phyloP scores from a whole-genome alignment of 2,888 invertebrate genomes.

The Tolmerus cingulatus region DNA sequence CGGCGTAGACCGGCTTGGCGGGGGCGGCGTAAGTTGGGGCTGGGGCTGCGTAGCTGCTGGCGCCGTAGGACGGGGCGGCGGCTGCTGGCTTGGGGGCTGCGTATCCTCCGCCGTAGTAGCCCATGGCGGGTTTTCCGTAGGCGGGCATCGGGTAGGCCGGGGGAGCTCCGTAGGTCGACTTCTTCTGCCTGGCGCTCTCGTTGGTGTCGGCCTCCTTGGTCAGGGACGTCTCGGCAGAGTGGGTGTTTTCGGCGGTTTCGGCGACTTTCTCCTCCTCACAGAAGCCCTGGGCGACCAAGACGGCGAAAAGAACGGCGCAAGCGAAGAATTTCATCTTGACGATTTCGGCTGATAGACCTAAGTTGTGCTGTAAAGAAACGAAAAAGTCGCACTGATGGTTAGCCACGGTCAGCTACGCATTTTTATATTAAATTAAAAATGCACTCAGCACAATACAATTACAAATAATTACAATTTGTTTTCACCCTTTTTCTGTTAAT shows the following conservation, averaged over 20 bases:
- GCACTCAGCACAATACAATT: neutral
- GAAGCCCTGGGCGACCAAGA: neutral
- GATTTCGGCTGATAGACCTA: neutral
- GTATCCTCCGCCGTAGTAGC: neutral
- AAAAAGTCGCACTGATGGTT: neutral
- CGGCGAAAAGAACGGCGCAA: neutral
- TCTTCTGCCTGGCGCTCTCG: neutral
- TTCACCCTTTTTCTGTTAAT: neutral
- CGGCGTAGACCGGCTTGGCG: neutral
- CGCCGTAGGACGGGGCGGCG: neutral
- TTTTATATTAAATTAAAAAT: constrained; percentile 14
- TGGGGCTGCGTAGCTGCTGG: neutral
- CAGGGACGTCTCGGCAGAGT: neutral
- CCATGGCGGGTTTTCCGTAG: neutral
- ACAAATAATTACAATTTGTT: neutral
- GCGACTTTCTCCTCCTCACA: neutral
- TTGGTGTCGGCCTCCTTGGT: neutral
- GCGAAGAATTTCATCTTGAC: constrained; percentile 1
- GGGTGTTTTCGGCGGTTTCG: neutral
- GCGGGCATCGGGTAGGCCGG: neutral
- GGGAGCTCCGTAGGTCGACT: neutral
- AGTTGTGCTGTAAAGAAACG: neutral
- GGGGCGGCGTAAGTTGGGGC: neutral
- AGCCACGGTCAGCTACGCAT: neutral
- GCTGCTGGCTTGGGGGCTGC: neutral